Percentiles rank a stretch among this genome's conserved stretches.
Conservation (phyloP, 2,797 vertebrate species). For the Nyctibius grandis region DNA sequence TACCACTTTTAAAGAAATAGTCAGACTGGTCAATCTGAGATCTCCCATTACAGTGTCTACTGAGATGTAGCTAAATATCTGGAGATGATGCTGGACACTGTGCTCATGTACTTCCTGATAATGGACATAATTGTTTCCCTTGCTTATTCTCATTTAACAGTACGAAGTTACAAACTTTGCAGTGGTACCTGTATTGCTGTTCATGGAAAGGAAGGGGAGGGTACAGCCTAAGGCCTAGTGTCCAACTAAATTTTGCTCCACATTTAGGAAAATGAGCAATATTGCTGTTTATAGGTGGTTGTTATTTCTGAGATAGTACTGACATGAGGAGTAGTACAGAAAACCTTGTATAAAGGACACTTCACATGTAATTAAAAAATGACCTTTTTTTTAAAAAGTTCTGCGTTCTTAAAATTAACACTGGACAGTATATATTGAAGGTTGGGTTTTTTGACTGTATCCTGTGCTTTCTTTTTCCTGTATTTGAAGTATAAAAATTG, state of each 20-base stretch:
- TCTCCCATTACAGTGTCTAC: neutral
- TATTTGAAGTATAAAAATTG: neutral
- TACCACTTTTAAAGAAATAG: neutral
- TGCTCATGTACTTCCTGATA: neutral
- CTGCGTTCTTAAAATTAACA: neutral
- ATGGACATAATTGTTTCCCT: neutral
- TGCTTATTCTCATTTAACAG: neutral
- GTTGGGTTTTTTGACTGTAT: neutral
- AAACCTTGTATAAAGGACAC: neutral
- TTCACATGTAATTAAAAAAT: neutral
- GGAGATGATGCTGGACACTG: neutral
- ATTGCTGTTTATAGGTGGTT: neutral
- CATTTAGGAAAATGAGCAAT: neutral
- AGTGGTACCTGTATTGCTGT: neutral
- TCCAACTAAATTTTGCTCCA: neutral
- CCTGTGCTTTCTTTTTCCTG: neutral
- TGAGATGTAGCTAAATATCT: neutral
- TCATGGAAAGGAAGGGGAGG: neutral
- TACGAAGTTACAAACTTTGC: neutral
- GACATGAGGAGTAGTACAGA: neutral
- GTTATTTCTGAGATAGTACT: neutral
- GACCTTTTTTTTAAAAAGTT: neutral
- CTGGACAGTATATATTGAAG: neutral
- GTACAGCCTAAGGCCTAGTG: neutral
- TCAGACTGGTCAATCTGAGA: neutral